Conservation (phyloP, 1,140 invertebrate genomes). For the Calosoma granatense region DNA sequence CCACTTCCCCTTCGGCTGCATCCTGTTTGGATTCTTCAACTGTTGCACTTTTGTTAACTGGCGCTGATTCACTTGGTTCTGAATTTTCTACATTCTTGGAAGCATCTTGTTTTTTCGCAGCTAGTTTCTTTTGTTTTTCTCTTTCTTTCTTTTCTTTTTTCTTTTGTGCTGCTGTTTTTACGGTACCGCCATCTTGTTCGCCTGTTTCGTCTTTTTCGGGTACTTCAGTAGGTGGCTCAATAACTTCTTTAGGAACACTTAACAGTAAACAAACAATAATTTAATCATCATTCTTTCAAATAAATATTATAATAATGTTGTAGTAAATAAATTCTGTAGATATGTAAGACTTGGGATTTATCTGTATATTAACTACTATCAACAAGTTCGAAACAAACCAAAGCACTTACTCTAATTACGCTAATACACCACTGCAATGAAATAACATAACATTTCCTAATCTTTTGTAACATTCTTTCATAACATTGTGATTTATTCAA, state of each 20-base stretch:
- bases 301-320: slow-evolving; percentile 39
- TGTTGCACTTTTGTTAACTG: slow-evolving; percentile 21
- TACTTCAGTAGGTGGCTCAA: slow-evolving; percentile 35
- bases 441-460: too few relatives aligned
- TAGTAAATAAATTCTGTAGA: too few relatives aligned
- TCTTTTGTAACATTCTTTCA: too few relatives aligned
- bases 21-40: slow-evolving; percentile 34
- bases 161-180: slow-evolving; percentile 76
- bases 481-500: too few relatives aligned
- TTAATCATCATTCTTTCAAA: slow-evolving; percentile 36
- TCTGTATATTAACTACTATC: too few relatives aligned
- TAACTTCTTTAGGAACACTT: slow-evolving; percentile 22
- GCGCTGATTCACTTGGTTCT: slow-evolving; percentile 18
- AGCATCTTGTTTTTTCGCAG: slow-evolving; percentile 48
- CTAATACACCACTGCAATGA: too few relatives aligned
- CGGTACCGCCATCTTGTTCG: slow-evolving; percentile 46
- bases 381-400: too few relatives aligned
- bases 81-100: slow-evolving; percentile 22
- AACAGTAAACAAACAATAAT: too few relatives aligned
- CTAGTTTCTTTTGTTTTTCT: slow-evolving; percentile 63
- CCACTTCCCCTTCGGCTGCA: slow-evolving; percentile 32
- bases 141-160: slow-evolving; percentile 81
- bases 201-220: slow-evolving; percentile 38
- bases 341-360: too few relatives aligned
- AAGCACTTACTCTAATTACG: too few relatives aligned